Base-by-base conservation (phyloP, 2,888 invertebrate genomes). In the Acrobasis suavella region DNA sequence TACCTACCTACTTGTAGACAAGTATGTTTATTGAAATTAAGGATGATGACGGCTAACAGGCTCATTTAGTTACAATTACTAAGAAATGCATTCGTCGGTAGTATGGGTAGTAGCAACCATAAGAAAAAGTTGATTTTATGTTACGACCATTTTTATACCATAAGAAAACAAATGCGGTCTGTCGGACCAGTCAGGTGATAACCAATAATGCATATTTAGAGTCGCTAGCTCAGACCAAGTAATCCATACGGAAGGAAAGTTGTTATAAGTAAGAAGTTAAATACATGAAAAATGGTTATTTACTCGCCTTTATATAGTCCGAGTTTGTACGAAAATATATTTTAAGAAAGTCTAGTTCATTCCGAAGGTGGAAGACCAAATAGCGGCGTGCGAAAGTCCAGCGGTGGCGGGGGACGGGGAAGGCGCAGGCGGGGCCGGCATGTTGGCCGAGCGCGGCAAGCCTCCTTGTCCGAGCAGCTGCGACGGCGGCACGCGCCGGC, bases 401-500 rank as follows among this genome's bases (percentile, higher is more conserved):
- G 73, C 65, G 14, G 77, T 60, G 56, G 81, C 69, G 3, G 78
- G 69, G 2, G 82, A 74, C 0, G 84, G 78, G 0, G 85, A 76
- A 0, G 84, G 74, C 1, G 81, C 72, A 2, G 83, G 79, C 7
- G 84, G 67, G 6, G 54, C 15, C 7, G 75, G 68, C 2, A 76
- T 65, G n/a, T 69, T 62, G 55, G 69, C 62, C 61, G 68, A 52
- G 61, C 66, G 66, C 62, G 67, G 59, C 64, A 69, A 32, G 62
- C 63, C 50, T 60, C 63, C 52, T 50, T 62, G 67, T 58, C 63
- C 68, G 66, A 76, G 68, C 64, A 79, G 65, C 52, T 79, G 65
- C 1, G 75, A 73, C 0, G 82, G 74, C 7, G 78, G 73, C 65
- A 73, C 68, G 63, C 87, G 89, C 2, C 86, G 82, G 0, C 80